Percentiles rank a stretch among this genome's conserved stretches.
Conservation (phyloP, 2,797 vertebrate species). For the Eurystomus glaucurus region DNA sequence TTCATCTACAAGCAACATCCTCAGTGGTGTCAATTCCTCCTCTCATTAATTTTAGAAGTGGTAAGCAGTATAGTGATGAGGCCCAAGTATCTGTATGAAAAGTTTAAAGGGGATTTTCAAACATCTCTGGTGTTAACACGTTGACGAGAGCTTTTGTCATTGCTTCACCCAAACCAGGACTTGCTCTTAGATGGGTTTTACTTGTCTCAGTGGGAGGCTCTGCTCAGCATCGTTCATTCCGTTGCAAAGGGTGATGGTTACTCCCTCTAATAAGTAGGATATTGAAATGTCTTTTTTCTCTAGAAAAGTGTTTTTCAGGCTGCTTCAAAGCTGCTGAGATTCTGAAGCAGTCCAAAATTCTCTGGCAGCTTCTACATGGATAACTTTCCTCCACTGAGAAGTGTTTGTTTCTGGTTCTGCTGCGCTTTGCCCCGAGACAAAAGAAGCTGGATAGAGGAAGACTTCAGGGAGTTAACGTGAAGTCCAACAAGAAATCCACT, state of each 20-base stretch:
- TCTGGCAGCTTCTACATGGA: neutral
- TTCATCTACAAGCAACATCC: neutral
- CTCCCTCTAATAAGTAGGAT: neutral
- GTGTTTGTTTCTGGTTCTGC: neutral
- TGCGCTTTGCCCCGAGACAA: neutral
- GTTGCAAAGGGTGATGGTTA: neutral
- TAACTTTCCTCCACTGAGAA: neutral
- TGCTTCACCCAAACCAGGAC: neutral
- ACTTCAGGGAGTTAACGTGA: neutral
- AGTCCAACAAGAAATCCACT: neutral
- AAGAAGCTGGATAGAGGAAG: neutral
- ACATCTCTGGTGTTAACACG: neutral
- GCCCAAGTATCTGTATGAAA: neutral
- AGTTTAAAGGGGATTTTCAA: neutral
- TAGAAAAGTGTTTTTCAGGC: neutral
- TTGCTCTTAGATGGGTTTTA: neutral
- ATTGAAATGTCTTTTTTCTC: neutral
- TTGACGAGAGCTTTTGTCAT: neutral
- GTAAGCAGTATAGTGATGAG: rapidly evolving
- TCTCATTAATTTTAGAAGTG: neutral
- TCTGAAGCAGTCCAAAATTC: neutral
- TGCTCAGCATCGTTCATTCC: neutral
- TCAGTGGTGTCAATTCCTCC: neutral
- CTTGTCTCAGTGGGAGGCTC: neutral
- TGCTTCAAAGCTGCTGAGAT: neutral